Evolutionary conservation across 2,888 invertebrate species (phyloP), one percentile per base, ranked within the genome.

Genomic region (Campoplex capitator): DNA sequence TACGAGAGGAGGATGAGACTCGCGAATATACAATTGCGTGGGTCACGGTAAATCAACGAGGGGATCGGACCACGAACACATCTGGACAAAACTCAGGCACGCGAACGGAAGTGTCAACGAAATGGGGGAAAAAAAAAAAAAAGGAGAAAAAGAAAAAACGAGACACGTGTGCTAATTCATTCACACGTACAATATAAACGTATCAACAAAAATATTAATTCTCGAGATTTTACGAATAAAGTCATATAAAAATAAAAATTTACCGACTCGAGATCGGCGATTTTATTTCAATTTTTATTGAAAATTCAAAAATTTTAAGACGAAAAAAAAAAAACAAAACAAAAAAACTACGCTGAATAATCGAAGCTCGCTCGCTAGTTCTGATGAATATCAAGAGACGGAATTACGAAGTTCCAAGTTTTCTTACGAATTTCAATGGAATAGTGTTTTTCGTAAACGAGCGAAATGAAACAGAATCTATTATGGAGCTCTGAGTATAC

Each of bases 21-120:
- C 67, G 56, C 73, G 78, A 78, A 84, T 84, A 73, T 84, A 84
- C 73, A 84, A 84, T 84, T 84, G 56, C 73, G 77, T 42, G 74
- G 83, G 83, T 84, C 83, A 78, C 78, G 83, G 78, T 84, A 73
- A 84, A 74, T 78, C 65, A 84, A 78, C 83, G 78, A 32, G 68
- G 73, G 73, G 54, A 73, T 73, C 73, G 73, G 71, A 28, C 32
- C 16, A 18, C 73, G 23, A 51, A 65, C 70, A 78, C 77, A 83
- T 83, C 77, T 83, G 83, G 77, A 32, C 32, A 73, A 83, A 62
- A 32, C 42, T 54, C 23, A 73, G 78, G 71, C 83, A 83, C 83
- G 83, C 83, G 83, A 82, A 71, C 77, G 83, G 71, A 77, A 77
- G 51, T 51, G 73, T 62, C 80, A 48, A 16, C 18, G 65, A 71